phyloP scores from a whole-genome alignment of 2,113 vertebrate species.

The Dasyornis broadbenti region DNA sequence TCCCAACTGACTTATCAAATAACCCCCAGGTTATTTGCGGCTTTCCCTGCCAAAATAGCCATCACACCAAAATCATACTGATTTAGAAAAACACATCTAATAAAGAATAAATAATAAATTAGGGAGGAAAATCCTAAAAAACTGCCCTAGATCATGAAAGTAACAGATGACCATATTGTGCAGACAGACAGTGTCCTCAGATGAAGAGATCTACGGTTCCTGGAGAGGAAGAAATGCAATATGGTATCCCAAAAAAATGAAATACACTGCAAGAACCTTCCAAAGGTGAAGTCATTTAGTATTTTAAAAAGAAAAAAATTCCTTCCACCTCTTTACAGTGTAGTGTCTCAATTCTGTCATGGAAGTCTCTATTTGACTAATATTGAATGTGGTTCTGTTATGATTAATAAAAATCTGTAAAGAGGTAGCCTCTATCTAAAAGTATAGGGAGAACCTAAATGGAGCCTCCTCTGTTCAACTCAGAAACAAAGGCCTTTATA shows the following conservation, averaged over 20 bases:
- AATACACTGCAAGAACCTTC: not conserved
- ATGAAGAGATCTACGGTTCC: not conserved
- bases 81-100: not conserved
- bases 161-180: not conserved
- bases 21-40: not conserved
- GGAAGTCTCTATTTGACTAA: not conserved
- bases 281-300: not conserved
- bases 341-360: not conserved
- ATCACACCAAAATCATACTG: not conserved
- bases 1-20: not conserved
- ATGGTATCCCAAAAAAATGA: not conserved
- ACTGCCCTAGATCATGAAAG: not conserved
- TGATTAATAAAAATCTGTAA: not conserved
- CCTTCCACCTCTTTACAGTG: not conserved
- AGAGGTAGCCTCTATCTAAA: not conserved
- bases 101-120: not conserved
- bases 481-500: not conserved
- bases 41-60: not conserved
- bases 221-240: not conserved
- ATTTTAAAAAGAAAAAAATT: not conserved
- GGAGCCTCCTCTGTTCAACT: not conserved
- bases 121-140: not conserved
- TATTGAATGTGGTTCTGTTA: not conserved
- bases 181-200: not conserved
- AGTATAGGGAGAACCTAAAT: fast-evolving